Conservation (phyloP, 2,888 invertebrate genomes). For the Sabatieria punctata region DNA sequence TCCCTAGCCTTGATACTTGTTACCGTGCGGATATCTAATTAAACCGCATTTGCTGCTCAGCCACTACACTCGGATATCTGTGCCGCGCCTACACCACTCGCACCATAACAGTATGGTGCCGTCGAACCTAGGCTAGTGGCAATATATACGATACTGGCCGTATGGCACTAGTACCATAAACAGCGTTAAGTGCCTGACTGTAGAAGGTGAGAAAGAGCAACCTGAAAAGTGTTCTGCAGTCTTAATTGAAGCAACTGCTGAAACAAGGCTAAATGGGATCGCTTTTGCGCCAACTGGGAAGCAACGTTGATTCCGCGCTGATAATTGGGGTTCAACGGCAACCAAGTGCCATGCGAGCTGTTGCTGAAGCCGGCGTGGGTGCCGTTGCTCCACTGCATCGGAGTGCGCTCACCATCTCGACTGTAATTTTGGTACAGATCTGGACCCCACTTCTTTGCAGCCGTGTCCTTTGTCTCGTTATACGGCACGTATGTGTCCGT, state of each 20-base stretch:
- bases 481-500: slow-evolving; percentile 14
- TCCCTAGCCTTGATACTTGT: no score
- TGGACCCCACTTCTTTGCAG: slow-evolving; percentile 17
- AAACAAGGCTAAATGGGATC: not conserved
- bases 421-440: slow-evolving; percentile 15
- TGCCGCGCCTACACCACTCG: no score
- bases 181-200: no score
- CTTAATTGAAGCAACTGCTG: not conserved
- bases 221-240: no score
- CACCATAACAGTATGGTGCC: no score
- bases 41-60: no score
- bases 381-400: slow-evolving; percentile 32
- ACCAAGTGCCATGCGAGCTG: slow-evolving; percentile 20
- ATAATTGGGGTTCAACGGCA: slow-evolving; percentile 23
- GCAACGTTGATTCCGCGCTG: slow-evolving; percentile 11
- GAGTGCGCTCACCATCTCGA: slow-evolving; percentile 28
- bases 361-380: slow-evolving; percentile 29
- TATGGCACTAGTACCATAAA: no score
- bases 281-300: not conserved
- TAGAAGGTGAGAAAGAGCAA: no score
- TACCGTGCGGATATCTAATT: no score
- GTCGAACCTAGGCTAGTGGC: no score
- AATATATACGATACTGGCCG: no score
- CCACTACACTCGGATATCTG: no score
- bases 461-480: slow-evolving; percentile 24